Evolutionary conservation across 2,888 invertebrate species (phyloP), one percentile per base, ranked within the genome.

Genomic region (Lissocephala sabroskyi): DNA sequence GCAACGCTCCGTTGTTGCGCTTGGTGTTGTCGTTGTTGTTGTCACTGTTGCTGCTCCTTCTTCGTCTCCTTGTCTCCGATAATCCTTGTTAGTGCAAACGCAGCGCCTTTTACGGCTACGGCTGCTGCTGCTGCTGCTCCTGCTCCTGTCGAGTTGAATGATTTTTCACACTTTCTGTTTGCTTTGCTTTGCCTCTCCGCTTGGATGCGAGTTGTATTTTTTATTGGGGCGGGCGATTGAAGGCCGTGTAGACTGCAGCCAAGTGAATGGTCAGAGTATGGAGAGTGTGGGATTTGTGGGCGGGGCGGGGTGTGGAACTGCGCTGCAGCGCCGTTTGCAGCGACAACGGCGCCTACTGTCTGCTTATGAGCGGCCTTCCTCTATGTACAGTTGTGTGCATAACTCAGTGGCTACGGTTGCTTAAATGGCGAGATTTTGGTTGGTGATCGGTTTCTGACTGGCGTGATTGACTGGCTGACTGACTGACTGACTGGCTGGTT

Each of bases 371-470:
- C 26, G 23, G 35, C 14, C 13, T 26, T 40, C n/a, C n/a, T n/a
- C 28, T 40, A 40, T 29, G 7, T 40, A 40, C 40, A 40, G 13
- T 40, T 35, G 16, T 35, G 35, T 35, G 13, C n/a, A n/a, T n/a
- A n/a, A n/a, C n/a, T n/a, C n/a, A n/a, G n/a, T n/a, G n/a, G n/a
- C n/a, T 32, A 11, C 13, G 5, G 35, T 35, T 35, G 23, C 3
- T 5, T 14, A 35, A 37, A 36, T 52, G 43, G 48, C 39, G 30
- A 29, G 2, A 17, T 35, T 39, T 46, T 43, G 49, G 42, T 46
- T 50, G 40, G 45, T 57, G 62, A 54, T 49, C 56, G 55, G 65
- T 61, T 59, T n/a, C 33, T 47, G 45, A 9, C 41, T 40, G 23
- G 14, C 41, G 47, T 57, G 57, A 45, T 11, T 7, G 40, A n/a